Evolutionary conservation across 1,140 invertebrate genomes (phyloP), one percentile per base, ranked within the genome.

Genomic region (Drosophila nebulosa): DNA sequence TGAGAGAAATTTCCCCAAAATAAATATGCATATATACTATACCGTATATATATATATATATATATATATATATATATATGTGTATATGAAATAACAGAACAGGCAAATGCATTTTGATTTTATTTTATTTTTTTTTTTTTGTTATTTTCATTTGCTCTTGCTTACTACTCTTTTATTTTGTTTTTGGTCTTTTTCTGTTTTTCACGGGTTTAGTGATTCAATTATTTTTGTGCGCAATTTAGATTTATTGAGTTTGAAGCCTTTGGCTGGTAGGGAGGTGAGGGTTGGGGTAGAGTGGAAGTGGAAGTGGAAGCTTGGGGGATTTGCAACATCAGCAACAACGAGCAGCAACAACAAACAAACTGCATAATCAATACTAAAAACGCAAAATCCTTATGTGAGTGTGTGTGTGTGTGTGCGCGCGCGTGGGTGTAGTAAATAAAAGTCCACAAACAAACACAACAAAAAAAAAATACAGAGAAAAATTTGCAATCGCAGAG

Each of bases 171-270:
- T 42, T 30, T 64, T 21, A n/a, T 42, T 50, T 46, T 46, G 6
- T 21, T 46, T n/a, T 9, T 21, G 4, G 67, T 71, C 68, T 72
- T 59, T 60, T 58, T 53, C 24, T 21, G 57, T 63, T 62, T 26
- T 55, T 26, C 52, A 55, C 52, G 52, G 52, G 52, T 55, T 55
- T 55, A 86, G 83, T 86, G 81, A 86, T 86, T 86, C 81, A 86
- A 88, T 86, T 86, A 88, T 86, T 88, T 88, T 86, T 86, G 83
- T 83, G 81, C 74, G 83, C 83, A 86, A 83, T 86, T 86, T 86
- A 86, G 81, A 86, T 86, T 86, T 86, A 88, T 88, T 86, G 83
- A 81, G 81, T 88, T 86, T 88, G 56, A 57, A 81, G 70, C 60
- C 59, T n/a, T n/a, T n/a, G n/a, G n/a, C n/a, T n/a, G 70, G 56